phyloP scores from a whole-genome alignment of 2,113 vertebrate species.

The Entosphenus tridentatus region DNA sequence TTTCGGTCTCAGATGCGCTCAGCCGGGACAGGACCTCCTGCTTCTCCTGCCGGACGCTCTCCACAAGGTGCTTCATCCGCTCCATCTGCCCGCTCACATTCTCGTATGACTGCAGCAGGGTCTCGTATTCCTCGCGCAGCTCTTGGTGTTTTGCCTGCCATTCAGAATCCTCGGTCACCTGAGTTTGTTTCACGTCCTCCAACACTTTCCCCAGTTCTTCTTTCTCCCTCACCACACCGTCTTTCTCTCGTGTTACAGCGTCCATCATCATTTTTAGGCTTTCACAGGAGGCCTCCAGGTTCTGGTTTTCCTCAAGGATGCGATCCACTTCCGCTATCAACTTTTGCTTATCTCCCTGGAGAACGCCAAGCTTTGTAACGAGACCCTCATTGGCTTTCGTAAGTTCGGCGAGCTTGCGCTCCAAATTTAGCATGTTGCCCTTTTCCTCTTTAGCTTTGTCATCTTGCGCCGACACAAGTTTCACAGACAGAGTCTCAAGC shows the following conservation, averaged over 20 bases:
- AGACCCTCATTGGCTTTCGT: slow-evolving; percentile 22
- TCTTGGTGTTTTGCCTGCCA: slow-evolving; percentile 44
- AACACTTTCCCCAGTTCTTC: slow-evolving; percentile 29
- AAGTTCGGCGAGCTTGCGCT: slow-evolving; percentile 26
- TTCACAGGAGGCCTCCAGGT: slow-evolving; percentile 43
- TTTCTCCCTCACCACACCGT: slow-evolving; percentile 38
- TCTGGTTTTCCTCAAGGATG: slow-evolving; percentile 46
- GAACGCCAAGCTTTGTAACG: slow-evolving; percentile 17
- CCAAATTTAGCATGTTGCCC: slow-evolving; percentile 22
- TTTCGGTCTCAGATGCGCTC: slow-evolving; percentile 29
- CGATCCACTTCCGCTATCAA: slow-evolving; percentile 46
- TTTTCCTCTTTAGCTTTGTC: slow-evolving; percentile 21
- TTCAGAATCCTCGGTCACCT: slow-evolving; percentile 22
- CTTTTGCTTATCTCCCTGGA: slow-evolving; percentile 34
- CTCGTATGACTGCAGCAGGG: slow-evolving; percentile 70
- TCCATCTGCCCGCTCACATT: slow-evolving; percentile 70
- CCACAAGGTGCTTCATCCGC: slow-evolving; percentile 46
- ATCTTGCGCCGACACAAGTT: slow-evolving; percentile 24
- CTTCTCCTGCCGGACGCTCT: slow-evolving; percentile 53
- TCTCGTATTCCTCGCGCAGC: slow-evolving; percentile 74
- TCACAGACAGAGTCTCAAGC: slow-evolving; percentile 31
- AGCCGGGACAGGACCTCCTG: slow-evolving; percentile 39
- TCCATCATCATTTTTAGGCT: slow-evolving; percentile 50
- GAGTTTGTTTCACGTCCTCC: slow-evolving; percentile 27
- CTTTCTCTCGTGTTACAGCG: slow-evolving; percentile 38